phyloP scores from a whole-genome alignment of 2,888 invertebrate species.

The Pardosa pseudoannulata region DNA sequence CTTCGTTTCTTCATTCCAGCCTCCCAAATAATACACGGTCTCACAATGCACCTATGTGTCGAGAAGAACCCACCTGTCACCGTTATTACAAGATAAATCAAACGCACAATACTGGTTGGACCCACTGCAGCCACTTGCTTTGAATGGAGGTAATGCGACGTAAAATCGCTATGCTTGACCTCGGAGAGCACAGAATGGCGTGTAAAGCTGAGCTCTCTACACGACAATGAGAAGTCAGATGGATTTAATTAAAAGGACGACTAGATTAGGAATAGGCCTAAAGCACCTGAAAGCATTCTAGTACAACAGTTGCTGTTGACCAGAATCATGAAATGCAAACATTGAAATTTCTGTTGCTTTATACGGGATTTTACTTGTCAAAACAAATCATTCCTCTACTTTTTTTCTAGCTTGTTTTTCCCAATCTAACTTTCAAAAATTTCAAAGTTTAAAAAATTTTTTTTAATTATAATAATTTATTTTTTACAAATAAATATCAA shows the following conservation, averaged over 20 bases:
- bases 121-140: background rate
- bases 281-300: too few relatives aligned
- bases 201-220: background rate
- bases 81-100: conserved; percentile 1
- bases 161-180: background rate
- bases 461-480: too few relatives aligned
- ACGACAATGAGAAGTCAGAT: background rate
- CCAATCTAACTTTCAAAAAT: too few relatives aligned
- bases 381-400: too few relatives aligned
- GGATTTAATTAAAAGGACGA: background rate
- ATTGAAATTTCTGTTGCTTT: too few relatives aligned
- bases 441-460: too few relatives aligned
- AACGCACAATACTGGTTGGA: background rate
- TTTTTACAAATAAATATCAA: too few relatives aligned
- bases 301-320: too few relatives aligned
- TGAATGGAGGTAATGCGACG: background rate
- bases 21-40: background rate
- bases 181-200: background rate
- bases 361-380: too few relatives aligned
- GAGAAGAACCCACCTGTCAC: background rate
- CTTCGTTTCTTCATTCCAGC: background rate
- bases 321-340: too few relatives aligned
- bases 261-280: too few relatives aligned
- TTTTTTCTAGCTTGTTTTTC: too few relatives aligned
- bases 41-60: background rate